These are phyloP conservation scores for Heliangelus exortis DNA, from an alignment of 2,797 vertebrate genomes.

Conservation along the genomic window DNA sequence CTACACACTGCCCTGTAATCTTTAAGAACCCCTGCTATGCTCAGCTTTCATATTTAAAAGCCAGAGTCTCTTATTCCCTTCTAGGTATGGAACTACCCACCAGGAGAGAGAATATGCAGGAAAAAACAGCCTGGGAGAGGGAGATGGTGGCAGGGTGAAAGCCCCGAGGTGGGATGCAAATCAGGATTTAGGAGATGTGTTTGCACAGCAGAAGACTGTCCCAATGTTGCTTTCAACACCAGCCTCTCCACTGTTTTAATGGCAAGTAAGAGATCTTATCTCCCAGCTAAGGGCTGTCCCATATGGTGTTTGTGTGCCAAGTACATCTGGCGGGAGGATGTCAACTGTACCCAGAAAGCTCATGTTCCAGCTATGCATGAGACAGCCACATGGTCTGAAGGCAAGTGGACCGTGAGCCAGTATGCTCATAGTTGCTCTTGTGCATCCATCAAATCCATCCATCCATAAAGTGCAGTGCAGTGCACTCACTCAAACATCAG, in stretches of 20 bases:
- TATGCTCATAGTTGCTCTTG: background rate
- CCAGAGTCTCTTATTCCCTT: background rate
- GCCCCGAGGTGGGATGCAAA: background rate
- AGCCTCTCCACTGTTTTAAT: background rate
- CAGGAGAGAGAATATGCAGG: background rate
- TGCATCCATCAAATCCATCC: background rate
- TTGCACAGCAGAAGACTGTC: background rate
- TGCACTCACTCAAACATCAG: background rate
- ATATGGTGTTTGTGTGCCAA: background rate
- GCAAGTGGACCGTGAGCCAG: background rate
- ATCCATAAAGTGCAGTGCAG: background rate
- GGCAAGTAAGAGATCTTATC: background rate
- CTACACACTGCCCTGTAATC: background rate
- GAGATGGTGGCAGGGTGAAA: background rate
- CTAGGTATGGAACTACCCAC: rapidly evolving
- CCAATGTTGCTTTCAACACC: background rate
- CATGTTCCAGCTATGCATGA: rapidly evolving
- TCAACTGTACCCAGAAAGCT: background rate
- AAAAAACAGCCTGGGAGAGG: background rate
- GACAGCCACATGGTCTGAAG: background rate
- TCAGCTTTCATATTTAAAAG: background rate
- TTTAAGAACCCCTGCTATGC: background rate
- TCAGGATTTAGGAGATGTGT: background rate
- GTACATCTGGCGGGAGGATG: background rate
- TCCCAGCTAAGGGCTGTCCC: background rate